phyloP scores from a whole-genome alignment of 2,113 vertebrate genomes.

The Morone saxatilis region DNA sequence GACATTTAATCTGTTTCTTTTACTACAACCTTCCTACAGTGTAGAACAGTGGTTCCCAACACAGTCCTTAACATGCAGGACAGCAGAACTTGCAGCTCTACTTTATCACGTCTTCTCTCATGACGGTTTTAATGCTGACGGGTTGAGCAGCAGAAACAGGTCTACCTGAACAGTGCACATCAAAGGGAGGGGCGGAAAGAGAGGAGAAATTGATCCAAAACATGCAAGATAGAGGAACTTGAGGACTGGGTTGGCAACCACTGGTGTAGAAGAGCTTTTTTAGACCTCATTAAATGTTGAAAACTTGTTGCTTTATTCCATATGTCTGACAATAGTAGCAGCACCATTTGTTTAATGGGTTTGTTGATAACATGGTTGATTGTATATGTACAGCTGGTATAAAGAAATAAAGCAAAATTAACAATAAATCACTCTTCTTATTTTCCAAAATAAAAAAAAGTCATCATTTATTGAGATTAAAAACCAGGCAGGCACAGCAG shows the following conservation, averaged over 20 bases:
- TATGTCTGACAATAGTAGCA: neutral
- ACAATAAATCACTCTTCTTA: neutral
- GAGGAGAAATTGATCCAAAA: too few species aligned
- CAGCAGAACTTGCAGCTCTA: too few species aligned
- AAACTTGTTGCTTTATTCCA: neutral
- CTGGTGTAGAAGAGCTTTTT: neutral
- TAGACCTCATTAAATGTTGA: neutral
- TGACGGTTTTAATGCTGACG: too few species aligned
- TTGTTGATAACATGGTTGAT: neutral
- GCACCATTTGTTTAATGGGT: neutral
- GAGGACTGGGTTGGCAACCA: too few species aligned
- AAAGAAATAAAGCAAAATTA: neutral
- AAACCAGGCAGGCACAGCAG: constrained; percentile 60
- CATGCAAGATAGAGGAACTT: too few species aligned
- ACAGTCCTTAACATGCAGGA: too few species aligned
- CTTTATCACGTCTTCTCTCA: too few species aligned
- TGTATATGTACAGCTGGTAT: neutral
- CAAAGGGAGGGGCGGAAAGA: too few species aligned
- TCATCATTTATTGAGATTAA: constrained; percentile 66
- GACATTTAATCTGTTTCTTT: neutral
- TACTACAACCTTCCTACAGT: neutral
- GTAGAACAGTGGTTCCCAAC: too few species aligned
- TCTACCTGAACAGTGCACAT: too few species aligned
- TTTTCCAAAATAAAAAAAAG: constrained; percentile 3
- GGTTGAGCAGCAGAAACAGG: too few species aligned